Evolutionary conservation across 2,113 vertebrate species (phyloP).

Genomic region (Columbina picui): DNA sequence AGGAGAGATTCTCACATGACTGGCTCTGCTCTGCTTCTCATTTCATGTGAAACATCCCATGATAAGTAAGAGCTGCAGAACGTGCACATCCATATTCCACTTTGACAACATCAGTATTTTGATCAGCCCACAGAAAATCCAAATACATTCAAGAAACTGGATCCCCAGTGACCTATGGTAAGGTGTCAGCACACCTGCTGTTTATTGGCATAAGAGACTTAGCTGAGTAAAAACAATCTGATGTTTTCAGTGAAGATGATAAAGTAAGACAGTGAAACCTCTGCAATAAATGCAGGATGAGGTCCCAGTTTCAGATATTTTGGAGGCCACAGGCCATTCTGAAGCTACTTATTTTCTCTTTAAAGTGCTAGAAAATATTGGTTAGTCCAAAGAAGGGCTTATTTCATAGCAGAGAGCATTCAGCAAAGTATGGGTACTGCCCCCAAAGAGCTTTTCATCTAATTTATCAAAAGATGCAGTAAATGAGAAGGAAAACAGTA

Average conservation of each 20-base stretch:
- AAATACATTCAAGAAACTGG: not conserved
- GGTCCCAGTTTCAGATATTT: not conserved
- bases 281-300: not conserved
- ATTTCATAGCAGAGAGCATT: not conserved
- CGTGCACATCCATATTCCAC: constrained; percentile 10
- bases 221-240: constrained; percentile 7
- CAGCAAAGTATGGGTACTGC: not conserved
- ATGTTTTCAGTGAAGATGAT: not conserved
- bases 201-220: not conserved
- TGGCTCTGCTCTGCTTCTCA: constrained; percentile 51
- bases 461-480: not conserved
- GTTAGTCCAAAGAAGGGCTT: not conserved
- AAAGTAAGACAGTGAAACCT: not conserved
- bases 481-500: not conserved
- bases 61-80: constrained; percentile 29
- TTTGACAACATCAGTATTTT: constrained; percentile 48
- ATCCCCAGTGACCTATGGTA: constrained; percentile 10
- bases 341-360: not conserved
- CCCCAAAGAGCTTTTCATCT: not conserved
- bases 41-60: constrained; percentile 28
- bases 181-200: not conserved
- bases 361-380: not conserved
- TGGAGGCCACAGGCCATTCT: not conserved
- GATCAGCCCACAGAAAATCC: constrained; percentile 43
- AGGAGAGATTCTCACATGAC: constrained; percentile 49